Percentiles rank a stretch among this genome's conserved stretches.
These are phyloP conservation scores for Spodoptera littoralis DNA, from an alignment of 2,888 invertebrate species.

Conservation along the genomic window DNA sequence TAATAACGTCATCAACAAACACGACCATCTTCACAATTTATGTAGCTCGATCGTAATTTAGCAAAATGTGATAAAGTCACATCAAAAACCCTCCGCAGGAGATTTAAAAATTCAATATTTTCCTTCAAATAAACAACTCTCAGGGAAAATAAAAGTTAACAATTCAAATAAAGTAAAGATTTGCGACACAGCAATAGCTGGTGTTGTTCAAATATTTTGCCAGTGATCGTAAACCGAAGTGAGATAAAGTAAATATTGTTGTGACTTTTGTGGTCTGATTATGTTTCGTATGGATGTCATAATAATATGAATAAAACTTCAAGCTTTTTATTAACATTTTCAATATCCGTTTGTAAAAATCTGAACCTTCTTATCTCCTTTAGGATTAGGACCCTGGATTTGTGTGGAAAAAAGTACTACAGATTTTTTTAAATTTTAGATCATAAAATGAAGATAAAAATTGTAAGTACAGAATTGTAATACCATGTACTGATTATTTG, in stretches of 20 bases:
- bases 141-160: constrained; percentile 53
- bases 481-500: no score
- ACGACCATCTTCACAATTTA: constrained; percentile 1
- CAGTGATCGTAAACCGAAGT: constrained; percentile 70
- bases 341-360: constrained; percentile 16
- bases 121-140: constrained; percentile 44
- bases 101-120: constrained; percentile 31
- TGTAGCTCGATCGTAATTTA: not conserved
- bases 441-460: no score
- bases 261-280: constrained; percentile 63
- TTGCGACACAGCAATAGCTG: constrained; percentile 63
- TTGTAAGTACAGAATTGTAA: no score
- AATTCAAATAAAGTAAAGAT: constrained; percentile 61
- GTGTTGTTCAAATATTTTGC: constrained; percentile 64
- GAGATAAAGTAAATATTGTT: constrained; percentile 66
- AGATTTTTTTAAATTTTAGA: no score
- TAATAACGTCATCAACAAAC: not conserved
- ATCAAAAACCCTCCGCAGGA: constrained; percentile 23
- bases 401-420: no score
- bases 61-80: constrained; percentile 16
- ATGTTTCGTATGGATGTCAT: constrained; percentile 52
- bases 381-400: not conserved
- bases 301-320: constrained; percentile 36
- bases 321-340: constrained; percentile 20
- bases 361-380: not conserved